Conservation (phyloP, 2,888 invertebrate species). For the Muschampia plurimacula region DNA sequence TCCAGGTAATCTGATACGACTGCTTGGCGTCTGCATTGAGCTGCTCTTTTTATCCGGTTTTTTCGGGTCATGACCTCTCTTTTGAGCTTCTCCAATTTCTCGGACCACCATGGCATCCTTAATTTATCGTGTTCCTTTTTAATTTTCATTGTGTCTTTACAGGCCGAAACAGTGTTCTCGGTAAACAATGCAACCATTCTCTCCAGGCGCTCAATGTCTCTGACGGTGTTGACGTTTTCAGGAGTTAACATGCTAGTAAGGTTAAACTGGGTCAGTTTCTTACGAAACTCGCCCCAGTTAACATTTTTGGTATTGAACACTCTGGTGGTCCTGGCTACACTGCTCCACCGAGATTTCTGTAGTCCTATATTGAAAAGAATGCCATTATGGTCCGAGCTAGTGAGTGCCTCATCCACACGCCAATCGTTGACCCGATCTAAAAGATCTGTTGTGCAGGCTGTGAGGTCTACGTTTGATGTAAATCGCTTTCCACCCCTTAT, state of each 20-base stretch:
- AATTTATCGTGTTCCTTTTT: neutral
- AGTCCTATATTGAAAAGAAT: neutral
- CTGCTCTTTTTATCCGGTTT: neutral
- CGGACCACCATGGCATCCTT: slow-evolving; percentile 10
- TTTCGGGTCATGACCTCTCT: slow-evolving; percentile 3
- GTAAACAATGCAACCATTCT: neutral
- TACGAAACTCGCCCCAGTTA: neutral
- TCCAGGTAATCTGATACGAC: neutral
- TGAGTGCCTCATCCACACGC: neutral
- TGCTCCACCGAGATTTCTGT: neutral
- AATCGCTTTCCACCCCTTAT: neutral
- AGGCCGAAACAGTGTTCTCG: neutral
- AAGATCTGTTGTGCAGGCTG: neutral
- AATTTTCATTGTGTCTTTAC: neutral
- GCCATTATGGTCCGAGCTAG: neutral
- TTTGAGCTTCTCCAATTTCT: neutral
- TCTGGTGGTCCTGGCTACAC: neutral
- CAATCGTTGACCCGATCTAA: neutral
- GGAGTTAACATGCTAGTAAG: neutral
- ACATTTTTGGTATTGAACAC: neutral
- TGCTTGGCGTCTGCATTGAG: neutral
- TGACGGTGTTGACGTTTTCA: neutral
- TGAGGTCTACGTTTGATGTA: neutral
- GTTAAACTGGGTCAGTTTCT: neutral
- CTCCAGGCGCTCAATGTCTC: neutral